Percentiles rank a stretch among this genome's conserved stretches.
phyloP scores from a whole-genome alignment of 2,888 invertebrate genomes.

The Cryptophagus acutangulus region DNA sequence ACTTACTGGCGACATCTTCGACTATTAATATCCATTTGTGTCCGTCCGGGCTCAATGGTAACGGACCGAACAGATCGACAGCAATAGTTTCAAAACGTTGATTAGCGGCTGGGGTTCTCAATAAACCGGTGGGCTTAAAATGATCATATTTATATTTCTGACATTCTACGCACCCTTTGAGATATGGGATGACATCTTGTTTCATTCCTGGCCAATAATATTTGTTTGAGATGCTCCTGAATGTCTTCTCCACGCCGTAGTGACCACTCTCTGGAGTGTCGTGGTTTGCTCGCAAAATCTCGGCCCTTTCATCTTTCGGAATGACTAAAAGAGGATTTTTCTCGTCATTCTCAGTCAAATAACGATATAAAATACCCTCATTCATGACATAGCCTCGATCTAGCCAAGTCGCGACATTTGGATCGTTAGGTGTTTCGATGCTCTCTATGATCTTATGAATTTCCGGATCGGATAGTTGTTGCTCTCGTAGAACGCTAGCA shows the following conservation, averaged over 20 bases:
- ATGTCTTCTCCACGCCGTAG: constrained; percentile 29
- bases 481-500: constrained; percentile 8
- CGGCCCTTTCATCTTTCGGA: constrained; percentile 13
- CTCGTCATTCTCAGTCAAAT: constrained; percentile 11
- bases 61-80: no score
- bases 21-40: constrained; percentile 15
- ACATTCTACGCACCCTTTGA: constrained; percentile 29
- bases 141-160: constrained; percentile 30
- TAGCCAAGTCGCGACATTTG: constrained; percentile 16
- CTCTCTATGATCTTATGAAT: constrained; percentile 23
- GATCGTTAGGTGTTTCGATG: constrained; percentile 15
- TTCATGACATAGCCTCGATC: constrained; percentile 26
- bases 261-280: constrained; percentile 30
- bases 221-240: constrained; percentile 17
- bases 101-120: no score
- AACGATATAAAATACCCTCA: constrained; percentile 25
- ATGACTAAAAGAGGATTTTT: constrained; percentile 33
- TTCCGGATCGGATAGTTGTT: constrained; percentile 25
- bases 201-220: constrained; percentile 31
- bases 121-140: no score
- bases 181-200: constrained; percentile 21
- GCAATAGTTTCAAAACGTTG: no score
- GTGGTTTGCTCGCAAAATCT: constrained; percentile 25
- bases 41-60: no score
- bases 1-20: constrained; percentile 11